Evolutionary conservation across 2,797 vertebrate species (phyloP).

Genomic region (Rhinatrema bivittatum): DNA sequence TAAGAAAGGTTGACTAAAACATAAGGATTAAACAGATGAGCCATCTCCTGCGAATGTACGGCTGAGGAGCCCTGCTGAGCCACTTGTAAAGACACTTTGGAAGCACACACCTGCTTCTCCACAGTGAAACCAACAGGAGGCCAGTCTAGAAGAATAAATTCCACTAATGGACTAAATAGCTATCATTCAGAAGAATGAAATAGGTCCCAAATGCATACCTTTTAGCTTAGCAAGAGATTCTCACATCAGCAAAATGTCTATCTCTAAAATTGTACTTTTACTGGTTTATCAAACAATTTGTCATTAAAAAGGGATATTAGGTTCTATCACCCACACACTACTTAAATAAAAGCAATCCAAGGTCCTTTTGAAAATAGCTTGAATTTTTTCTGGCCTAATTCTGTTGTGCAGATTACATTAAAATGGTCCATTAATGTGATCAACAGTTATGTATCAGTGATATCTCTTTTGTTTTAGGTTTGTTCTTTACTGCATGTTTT

Average conservation of each 20-base stretch:
- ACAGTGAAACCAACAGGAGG: slow-evolving; percentile 45
- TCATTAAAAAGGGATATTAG: slow-evolving; percentile 5
- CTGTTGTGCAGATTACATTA: too few relatives aligned
- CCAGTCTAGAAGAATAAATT: slow-evolving; percentile 33
- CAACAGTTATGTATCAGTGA: too few relatives aligned
- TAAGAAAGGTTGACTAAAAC: slow-evolving; percentile 68
- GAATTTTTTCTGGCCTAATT: too few relatives aligned
- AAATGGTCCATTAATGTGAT: too few relatives aligned
- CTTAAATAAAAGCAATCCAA: not conserved
- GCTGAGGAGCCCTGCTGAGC: slow-evolving; percentile 55
- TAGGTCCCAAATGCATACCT: not conserved
- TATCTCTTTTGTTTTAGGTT: too few relatives aligned
- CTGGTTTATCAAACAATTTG: slow-evolving; percentile 29
- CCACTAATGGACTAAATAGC: slow-evolving; percentile 34
- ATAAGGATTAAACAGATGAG: slow-evolving; percentile 72
- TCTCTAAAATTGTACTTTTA: slow-evolving; percentile 26
- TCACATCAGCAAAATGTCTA: slow-evolving; percentile 12
- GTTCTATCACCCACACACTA: not conserved
- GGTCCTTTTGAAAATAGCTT: not conserved
- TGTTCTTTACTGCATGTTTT: too few relatives aligned
- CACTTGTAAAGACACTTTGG: slow-evolving; percentile 60
- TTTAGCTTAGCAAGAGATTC: slow-evolving; percentile 11
- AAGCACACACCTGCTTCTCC: slow-evolving; percentile 61
- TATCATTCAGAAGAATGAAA: slow-evolving; percentile 20
- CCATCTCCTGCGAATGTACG: slow-evolving; percentile 54